These are phyloP conservation scores for Nomada lathburiana DNA, from an alignment of 2,888 invertebrate species.

Conservation along the genomic window DNA sequence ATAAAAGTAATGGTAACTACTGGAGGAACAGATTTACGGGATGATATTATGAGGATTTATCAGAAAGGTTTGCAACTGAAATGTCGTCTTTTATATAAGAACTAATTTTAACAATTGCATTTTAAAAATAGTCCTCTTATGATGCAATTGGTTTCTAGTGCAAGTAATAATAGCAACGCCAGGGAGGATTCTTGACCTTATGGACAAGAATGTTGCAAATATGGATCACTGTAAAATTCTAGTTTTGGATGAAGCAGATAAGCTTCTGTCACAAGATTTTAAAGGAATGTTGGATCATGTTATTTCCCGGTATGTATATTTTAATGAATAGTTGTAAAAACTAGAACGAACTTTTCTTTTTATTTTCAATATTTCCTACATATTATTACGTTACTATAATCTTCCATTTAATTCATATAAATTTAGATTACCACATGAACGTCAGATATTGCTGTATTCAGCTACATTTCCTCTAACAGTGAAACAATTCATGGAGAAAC, in stretches of 20 bases:
- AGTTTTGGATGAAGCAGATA: conserved; percentile 99
- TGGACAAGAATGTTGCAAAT: conserved; percentile 98
- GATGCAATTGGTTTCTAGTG: conserved; percentile 86
- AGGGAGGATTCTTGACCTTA: conserved; percentile 99
- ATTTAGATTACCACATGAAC: conserved; percentile 94
- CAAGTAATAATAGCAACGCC: conserved; percentile 99
- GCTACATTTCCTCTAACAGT: conserved; percentile 99
- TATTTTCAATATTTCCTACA: neutral
- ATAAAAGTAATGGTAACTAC: conserved; percentile 99
- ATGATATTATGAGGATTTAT: conserved; percentile 99
- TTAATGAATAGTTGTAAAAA: neutral
- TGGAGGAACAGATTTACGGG: conserved; percentile 98
- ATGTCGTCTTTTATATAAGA: conserved; percentile 1
- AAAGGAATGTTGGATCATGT: conserved; percentile 99
- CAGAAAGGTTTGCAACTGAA: conserved; percentile 92
- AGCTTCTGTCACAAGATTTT: conserved; percentile 99
- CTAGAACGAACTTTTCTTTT: neutral
- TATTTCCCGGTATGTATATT: conserved; percentile 88
- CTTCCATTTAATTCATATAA: conserved; percentile 18
- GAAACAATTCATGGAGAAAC: conserved; percentile 99
- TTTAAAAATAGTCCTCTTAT: conserved; percentile 18
- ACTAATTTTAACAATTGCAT: conserved; percentile 3
- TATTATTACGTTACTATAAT: neutral
- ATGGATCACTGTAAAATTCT: conserved; percentile 98
- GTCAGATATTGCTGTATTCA: conserved; percentile 99